Conservation (phyloP, 2,888 invertebrate species). For the Helobdella robusta region DNA sequence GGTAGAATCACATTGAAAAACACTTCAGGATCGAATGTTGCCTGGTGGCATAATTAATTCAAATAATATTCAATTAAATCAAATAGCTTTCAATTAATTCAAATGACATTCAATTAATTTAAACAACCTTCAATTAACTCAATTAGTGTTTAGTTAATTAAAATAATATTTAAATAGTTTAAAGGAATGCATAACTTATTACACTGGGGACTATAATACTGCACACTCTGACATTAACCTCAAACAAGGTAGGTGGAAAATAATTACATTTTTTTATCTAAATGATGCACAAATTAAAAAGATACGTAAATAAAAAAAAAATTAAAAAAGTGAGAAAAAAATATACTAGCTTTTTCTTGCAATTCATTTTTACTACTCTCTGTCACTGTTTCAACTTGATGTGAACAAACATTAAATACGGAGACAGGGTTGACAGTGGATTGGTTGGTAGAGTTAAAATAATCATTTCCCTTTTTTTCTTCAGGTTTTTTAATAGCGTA, state of each 20-base stretch:
- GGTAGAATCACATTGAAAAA: conserved; percentile 96
- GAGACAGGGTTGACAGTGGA: not conserved
- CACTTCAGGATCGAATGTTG: conserved; percentile 94
- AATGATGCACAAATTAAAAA: not conserved
- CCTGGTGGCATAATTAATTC: too few species aligned
- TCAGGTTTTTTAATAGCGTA: conserved; percentile 1
- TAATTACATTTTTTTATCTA: not conserved
- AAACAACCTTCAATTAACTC: not conserved
- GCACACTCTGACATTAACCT: too few species aligned
- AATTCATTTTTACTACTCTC: conserved; percentile 8
- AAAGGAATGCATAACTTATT: too few species aligned
- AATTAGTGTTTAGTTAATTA: not conserved
- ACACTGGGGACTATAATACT: too few species aligned
- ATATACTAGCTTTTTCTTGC: conserved; percentile 19
- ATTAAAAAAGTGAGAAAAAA: not conserved
- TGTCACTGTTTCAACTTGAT: not conserved
- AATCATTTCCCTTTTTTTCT: not conserved
- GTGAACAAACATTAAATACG: not conserved
- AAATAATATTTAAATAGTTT: not conserved
- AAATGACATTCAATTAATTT: conserved; percentile 26
- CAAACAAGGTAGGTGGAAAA: too few species aligned
- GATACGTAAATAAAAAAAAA: not conserved
- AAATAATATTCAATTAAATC: too few species aligned
- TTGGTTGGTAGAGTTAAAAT: not conserved
- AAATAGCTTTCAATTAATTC: too few species aligned